Base-by-base conservation (phyloP, 2,888 invertebrate genomes). In the Ophion ventricosus region DNA sequence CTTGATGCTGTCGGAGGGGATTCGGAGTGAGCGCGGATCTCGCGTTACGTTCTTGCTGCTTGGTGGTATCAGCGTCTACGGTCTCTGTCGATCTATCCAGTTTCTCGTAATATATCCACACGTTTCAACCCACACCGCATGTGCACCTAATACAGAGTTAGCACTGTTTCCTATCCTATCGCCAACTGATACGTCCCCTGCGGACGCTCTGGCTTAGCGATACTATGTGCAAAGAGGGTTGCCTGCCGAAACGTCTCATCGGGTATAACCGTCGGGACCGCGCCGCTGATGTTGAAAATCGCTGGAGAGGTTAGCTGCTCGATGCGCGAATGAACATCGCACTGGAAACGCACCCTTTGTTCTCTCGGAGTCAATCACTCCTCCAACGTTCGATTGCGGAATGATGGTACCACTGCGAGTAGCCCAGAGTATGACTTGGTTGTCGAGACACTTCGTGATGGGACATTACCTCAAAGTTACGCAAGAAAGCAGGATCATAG, bases 321-420 rank as follows among this genome's bases (percentile, higher is more conserved):
- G 49, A 80, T 80, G 69, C 70, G 8, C 59, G 77, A 81, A 82
- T 80, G 80, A 80, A 78, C 73, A 69, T 83, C 26, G 59, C 72
- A 61, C 43, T 79, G 29, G 76, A 74, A 87, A 77, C 78, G 57
- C 66, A 64, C 84, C 69, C 76, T 81, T 74, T 80, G 76, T 67
- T 49, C 72, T 57, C 67, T 59, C 29, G 29, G 59, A 70, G 79
- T 76, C 54, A 63, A 79, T 76, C 70, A 49, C 23, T 72, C 75
- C 61, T 67, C 59, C n/a, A 78, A 64, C 35, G 75, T 26, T 35
- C 49, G 35, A 29, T 43, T 23, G 59, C 56, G 23, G 74, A 74
- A 56, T 69, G 63, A 70, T 72, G 29, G 17, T 40, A 59, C 59
- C 29, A 72, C 57, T 25, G 20, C 20, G 56, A 20, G 64, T 43